Evolutionary conservation across 37 sponge, comb jelly and placozoan species (phyloP).

Genomic region (Tethya wilhelma): DNA sequence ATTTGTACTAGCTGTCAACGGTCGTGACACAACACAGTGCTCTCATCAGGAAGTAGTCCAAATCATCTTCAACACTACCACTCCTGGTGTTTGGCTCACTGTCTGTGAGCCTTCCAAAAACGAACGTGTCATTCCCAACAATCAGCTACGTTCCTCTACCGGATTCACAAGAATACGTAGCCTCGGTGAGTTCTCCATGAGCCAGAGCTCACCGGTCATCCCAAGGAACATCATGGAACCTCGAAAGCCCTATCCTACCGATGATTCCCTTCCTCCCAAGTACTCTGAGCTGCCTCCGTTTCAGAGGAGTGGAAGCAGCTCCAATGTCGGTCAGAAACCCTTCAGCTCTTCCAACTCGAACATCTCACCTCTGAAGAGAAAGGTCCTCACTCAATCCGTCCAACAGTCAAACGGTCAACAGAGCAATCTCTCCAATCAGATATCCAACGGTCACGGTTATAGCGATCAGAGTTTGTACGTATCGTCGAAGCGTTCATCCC

Average conservation of each 20-base stretch:
- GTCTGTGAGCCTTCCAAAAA: constrained; percentile 56
- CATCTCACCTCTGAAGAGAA: constrained; percentile 29
- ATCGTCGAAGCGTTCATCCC: background rate
- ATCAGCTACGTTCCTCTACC: background rate
- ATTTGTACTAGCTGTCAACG: constrained; percentile 68
- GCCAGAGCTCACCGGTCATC: constrained; percentile 29
- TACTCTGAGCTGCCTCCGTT: constrained; percentile 17
- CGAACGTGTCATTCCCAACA: background rate
- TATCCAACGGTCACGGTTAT: background rate
- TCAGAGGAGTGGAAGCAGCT: background rate
- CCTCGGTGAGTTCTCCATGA: constrained; percentile 15
- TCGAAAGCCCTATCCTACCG: background rate
- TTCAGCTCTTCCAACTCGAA: background rate
- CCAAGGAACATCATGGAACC: constrained; percentile 13
- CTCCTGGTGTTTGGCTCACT: constrained; percentile 66
- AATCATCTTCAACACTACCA: constrained; percentile 49
- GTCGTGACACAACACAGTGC: constrained; percentile 18
- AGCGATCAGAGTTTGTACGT: constrained; percentile 14
- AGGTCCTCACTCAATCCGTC: constrained; percentile 15
- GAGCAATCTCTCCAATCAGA: background rate
- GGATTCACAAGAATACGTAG: background rate
- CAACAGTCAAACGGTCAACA: constrained; percentile 8
- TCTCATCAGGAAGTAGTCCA: constrained; percentile 55
- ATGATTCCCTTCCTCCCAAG: constrained; percentile 23
- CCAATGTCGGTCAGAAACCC: background rate